Evolutionary conservation across 2,888 invertebrate genomes (phyloP).

Genomic region (Coremacera marginata): DNA sequence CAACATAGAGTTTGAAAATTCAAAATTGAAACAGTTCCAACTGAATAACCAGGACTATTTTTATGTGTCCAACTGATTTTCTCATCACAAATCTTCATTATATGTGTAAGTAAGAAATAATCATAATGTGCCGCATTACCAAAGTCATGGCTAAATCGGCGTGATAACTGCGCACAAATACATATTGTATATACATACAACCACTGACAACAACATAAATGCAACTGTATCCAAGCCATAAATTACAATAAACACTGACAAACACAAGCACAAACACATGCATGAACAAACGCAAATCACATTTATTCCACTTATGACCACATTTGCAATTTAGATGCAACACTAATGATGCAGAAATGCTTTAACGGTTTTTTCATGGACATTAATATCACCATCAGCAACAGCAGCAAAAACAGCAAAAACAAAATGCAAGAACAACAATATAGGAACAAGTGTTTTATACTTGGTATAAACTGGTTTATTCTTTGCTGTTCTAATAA

Average conservation of each 20-base stretch:
- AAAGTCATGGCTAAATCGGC: slow-evolving; percentile 33
- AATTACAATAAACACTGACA: slow-evolving; percentile 27
- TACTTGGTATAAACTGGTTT: neutral
- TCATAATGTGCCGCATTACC: slow-evolving; percentile 30
- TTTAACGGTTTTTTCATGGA: slow-evolving; percentile 57
- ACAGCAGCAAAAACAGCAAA: slow-evolving; percentile 33
- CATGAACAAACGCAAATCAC: slow-evolving; percentile 23
- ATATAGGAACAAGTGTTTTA: slow-evolving; percentile 3
- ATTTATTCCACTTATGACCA: slow-evolving; percentile 31
- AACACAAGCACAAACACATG: neutral
- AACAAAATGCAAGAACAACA: neutral
- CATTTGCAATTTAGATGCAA: slow-evolving; percentile 39
- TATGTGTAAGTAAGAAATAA: neutral
- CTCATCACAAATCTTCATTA: slow-evolving; percentile 17
- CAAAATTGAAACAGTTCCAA: neutral
- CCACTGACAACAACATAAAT: neutral
- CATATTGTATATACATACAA: neutral
- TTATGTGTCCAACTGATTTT: neutral
- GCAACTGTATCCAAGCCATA: slow-evolving; percentile 10
- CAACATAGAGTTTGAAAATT: too few species aligned
- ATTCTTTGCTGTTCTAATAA: neutral
- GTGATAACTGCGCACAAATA: neutral
- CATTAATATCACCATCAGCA: slow-evolving; percentile 34
- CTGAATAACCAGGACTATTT: neutral
- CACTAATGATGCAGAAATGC: slow-evolving; percentile 65